These are phyloP conservation scores for Drosophila greeni DNA, from an alignment of 2,888 invertebrate genomes.

Conservation along the genomic window DNA sequence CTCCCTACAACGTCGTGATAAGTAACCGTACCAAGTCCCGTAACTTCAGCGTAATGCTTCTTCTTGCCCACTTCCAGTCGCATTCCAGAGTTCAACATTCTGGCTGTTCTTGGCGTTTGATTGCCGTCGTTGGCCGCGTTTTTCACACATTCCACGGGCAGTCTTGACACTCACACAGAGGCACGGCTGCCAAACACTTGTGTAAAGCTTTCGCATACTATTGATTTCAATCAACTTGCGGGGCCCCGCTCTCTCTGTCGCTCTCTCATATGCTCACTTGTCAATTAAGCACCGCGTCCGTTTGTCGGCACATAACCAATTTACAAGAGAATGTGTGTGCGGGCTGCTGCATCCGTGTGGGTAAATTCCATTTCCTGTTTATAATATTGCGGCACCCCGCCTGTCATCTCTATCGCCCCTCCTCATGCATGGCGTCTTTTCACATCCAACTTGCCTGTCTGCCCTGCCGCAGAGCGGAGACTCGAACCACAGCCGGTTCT, in stretches of 20 bases:
- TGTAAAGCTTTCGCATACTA: constrained; percentile 55
- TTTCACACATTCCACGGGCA: constrained; percentile 68
- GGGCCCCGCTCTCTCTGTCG: constrained; percentile 37
- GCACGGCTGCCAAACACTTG: constrained; percentile 29
- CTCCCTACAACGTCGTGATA: background rate
- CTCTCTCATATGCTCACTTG: constrained; percentile 60
- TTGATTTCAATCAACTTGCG: constrained; percentile 69
- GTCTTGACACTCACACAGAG: constrained; percentile 43
- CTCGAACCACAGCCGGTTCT: constrained; percentile 26
- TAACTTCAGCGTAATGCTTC: constrained; percentile 10
- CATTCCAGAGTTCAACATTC: constrained; percentile 69
- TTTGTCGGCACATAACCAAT: constrained; percentile 61
- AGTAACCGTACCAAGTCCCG: constrained; percentile 4
- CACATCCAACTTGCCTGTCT: constrained; percentile 28
- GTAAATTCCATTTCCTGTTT: constrained; percentile 75
- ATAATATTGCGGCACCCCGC: constrained; percentile 59
- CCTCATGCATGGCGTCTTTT: constrained; percentile 28
- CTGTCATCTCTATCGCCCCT: constrained; percentile 21
- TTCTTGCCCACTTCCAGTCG: constrained; percentile 46
- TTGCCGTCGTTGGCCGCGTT: constrained; percentile 73
- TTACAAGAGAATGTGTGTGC: constrained; percentile 31
- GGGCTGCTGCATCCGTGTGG: constrained; percentile 47
- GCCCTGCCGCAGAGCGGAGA: constrained; percentile 17
- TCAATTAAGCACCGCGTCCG: constrained; percentile 70
- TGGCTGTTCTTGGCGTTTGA: constrained; percentile 46